Base-by-base conservation (phyloP, 2,888 invertebrate genomes). In the Lymantria dispar region DNA sequence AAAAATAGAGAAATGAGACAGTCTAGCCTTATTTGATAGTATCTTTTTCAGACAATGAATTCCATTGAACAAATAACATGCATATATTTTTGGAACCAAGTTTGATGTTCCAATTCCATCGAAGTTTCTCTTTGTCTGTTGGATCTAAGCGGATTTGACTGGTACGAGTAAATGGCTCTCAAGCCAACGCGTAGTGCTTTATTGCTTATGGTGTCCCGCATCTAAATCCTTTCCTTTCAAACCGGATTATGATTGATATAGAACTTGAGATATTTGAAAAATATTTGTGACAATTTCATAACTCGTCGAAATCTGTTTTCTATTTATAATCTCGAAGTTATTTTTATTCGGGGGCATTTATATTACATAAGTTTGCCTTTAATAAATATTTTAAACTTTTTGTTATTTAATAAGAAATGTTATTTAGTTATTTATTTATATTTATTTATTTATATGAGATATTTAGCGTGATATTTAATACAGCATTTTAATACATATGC, bases 71-170 rank as follows among this genome's bases (percentile, higher is more conserved):
- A 22, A 22, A 22, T 22, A 22, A 22, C 22, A 22, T 22, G 22
- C 22, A 22, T 22, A 8, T 33, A 33, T 33, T 57, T 52, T 48
- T 50, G 37, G 47, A 54, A 62, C 57, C 56, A 65, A 64, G 62
- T 60, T 62, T 61, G 64, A 68, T 76, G 70, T 64, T 62, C 78
- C 76, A 68, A 76, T 77, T 75, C 74, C 64, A 77, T 81, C 74
- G 65, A 80, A 83, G 74, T 81, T 80, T 79, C 80, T 72, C 83
- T 85, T 85, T 85, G 83, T 84, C 76, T 76, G 15, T 72, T 62
- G 69, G 61, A 67, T 71, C 64, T 70, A 79, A 80, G 76, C 80
- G 76, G 82, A 85, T 83, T 80, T 74, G 69, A 74, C 64, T 76
- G 66, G 74, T 74, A 14, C 40, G 38, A 38, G n/a, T 38, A 38